Evolutionary conservation across 2,797 vertebrate genomes (phyloP), one percentile per base, ranked within the genome.

Genomic region (Micromesistius poutassou): DNA sequence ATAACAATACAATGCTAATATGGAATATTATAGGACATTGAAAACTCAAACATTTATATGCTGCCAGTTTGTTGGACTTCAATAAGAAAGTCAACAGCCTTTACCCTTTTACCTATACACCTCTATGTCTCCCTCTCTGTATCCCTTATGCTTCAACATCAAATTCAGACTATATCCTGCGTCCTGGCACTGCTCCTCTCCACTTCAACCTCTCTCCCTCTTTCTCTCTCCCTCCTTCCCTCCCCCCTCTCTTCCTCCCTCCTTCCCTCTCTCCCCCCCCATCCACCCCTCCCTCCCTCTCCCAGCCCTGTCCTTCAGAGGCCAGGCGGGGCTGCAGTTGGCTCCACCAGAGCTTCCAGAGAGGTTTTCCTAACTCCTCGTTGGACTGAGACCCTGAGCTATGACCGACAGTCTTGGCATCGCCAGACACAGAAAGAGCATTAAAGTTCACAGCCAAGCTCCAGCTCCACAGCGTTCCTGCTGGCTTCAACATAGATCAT

Each of bases 341-440:
- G 42, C 73, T 71, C 77, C 35, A 70, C 13, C 35, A 46, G 55
- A 62, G 22, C 55, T 62, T 62, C 55, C 72, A 72, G 78, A 40
- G 76, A 76, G 77, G n/a, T 77, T 33, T 30, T 62, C 55, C 62
- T 25, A 13, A 28, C 77, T 79, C 28, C 76, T 80, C 81, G 76
- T 77, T 73, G 74, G 72, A 82, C 78, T 50, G n/a, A 76, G 66
- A 73, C 62, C 62, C 62, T 25, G 22, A 77, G 19, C 42, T 77
- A 68, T 68, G 62, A 68, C 68, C 76, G 73, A 1, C 22, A 77
- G 70, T 38, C 30, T 75, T 79, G 81, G 75, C 77, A 66, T 14
- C 7, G 35, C 31, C 71, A 71, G 31, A 12, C 8, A 9, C 62
- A 28, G 62, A 68, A 68, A n/a, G 10, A 28, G 25, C 62, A 25